These are phyloP conservation scores for Drosophila serrata DNA, from an alignment of 1,140 invertebrate genomes.

Conservation along the genomic window DNA sequence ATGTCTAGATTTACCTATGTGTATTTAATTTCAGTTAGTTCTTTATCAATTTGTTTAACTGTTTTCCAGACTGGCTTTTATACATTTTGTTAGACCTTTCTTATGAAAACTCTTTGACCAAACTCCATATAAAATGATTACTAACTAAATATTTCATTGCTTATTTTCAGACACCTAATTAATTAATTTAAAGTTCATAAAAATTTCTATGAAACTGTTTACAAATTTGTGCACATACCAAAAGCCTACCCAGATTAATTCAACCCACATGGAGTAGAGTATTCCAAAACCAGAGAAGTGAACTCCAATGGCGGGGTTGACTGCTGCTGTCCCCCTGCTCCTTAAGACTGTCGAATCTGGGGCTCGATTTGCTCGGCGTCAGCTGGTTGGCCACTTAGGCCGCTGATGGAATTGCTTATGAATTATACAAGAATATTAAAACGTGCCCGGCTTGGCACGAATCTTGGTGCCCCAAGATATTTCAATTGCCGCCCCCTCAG, in stretches of 20 bases:
- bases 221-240: too few species aligned
- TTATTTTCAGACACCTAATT: too few species aligned
- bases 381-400: constrained; percentile 85
- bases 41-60: too few species aligned
- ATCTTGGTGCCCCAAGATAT: constrained; percentile 37
- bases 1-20: too few species aligned
- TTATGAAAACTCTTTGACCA: too few species aligned
- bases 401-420: constrained; percentile 85
- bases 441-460: constrained; percentile 56
- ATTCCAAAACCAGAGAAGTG: constrained; percentile 2
- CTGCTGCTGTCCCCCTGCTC: not conserved
- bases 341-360: constrained; percentile 26
- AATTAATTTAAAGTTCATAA: not conserved
- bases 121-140: not conserved
- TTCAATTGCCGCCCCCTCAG: constrained; percentile 59
- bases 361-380: constrained; percentile 65
- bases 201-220: too few species aligned
- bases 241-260: not conserved
- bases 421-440: constrained; percentile 85
- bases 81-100: too few species aligned
- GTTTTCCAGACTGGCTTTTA: too few species aligned
- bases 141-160: not conserved
- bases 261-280: not conserved
- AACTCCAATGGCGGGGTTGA: constrained; percentile 11
- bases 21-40: too few species aligned